Evolutionary conservation across 2,113 vertebrate genomes (phyloP), one percentile per base, ranked within the genome.

Genomic region (Pterocles orientalis): DNA sequence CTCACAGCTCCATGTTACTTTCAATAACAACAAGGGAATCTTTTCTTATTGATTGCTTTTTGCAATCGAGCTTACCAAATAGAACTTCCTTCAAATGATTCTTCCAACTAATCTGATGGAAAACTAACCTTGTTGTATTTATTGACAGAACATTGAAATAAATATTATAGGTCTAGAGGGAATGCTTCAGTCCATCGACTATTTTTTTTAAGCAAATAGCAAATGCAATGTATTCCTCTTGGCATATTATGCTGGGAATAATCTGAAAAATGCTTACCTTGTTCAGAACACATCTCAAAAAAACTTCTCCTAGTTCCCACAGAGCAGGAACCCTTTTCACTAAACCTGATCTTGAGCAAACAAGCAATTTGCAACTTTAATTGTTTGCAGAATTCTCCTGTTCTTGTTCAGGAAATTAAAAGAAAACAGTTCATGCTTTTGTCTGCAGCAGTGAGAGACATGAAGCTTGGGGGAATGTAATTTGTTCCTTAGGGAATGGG

Each of bases 341-440:
- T 99, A 99, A 99, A 99, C 98, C 98, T 98, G 92, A 97, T 98
- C 97, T 97, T 97, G 98, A 97, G 98, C 98, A 99, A 99, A 99
- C 98, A 99, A 99, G 98, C 98, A 98, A 99, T 99, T 98, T 98
- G 98, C 98, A 98, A 98, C 98, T 99, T 99, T 99, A 99, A 99
- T 99, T 99, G 98, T 98, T 99, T 98, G 98, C 97, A 98, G 98
- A 95, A 97, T 98, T 98, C 98, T 97, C 98, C 98, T 95, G 98
- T 98, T 98, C 98, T 98, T 97, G 86, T 97, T 98, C 97, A 97
- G 98, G 98, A 98, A 98, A 98, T 98, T 96, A 96, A 98, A 98
- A 98, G 13, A 71, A 88, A 83, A 10, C 65, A 61, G 26, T 28
- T 60, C 36, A 12, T 12, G 25, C 26, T 82, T 88, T 84, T 86